A percentile compares a stretch with the other conserved stretches of the same genome.
These are phyloP conservation scores for Xenopus petersii DNA, from an alignment of 2,797 vertebrate genomes.

Conservation along the genomic window DNA sequence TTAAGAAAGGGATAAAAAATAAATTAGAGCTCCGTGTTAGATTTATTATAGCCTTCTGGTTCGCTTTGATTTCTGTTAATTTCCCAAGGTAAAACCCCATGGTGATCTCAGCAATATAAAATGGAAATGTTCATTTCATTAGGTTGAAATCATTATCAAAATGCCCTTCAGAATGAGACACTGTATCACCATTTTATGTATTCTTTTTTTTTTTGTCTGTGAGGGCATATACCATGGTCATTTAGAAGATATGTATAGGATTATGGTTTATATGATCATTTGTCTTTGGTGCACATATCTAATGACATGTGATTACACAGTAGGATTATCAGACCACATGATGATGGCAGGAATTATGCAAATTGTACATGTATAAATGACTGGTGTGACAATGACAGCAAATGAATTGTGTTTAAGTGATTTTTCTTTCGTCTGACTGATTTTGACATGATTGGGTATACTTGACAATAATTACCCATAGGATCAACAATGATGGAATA, in stretches of 20 bases:
- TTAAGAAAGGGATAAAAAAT: conserved; percentile 62
- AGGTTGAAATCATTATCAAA: conserved; percentile 61
- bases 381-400: no score
- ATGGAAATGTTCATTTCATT: conserved; percentile 58
- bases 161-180: conserved; percentile 58
- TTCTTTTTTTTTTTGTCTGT: conserved; percentile 49
- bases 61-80: conserved; percentile 66
- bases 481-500: no score
- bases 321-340: no score
- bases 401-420: no score
- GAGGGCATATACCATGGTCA: conserved; percentile 55
- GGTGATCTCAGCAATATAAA: conserved; percentile 58
- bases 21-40: conserved; percentile 59
- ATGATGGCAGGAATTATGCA: no score
- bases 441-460: no score
- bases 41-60: conserved; percentile 57
- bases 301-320: background rate
- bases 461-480: no score
- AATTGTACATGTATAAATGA: no score
- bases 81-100: conserved; percentile 57
- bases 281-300: conserved; percentile 1
- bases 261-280: background rate
- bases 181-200: conserved; percentile 42
- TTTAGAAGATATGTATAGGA: background rate
- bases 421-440: no score